Evolutionary conservation across 2,888 invertebrate genomes (phyloP).

Genomic region (Idaea biselata): DNA sequence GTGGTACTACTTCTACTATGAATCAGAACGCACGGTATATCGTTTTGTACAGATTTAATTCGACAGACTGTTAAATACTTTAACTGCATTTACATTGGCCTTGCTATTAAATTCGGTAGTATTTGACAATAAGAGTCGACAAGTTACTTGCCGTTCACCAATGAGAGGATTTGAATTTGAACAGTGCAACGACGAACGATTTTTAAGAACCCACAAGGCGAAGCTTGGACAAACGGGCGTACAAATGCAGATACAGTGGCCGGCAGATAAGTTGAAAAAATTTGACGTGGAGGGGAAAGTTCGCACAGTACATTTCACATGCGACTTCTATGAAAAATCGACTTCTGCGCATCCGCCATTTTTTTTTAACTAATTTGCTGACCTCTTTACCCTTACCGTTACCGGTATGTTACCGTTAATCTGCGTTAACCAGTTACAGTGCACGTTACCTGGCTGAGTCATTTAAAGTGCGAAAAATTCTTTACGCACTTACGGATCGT

Average conservation of each 20-base stretch:
- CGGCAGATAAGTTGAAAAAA: too few relatives aligned
- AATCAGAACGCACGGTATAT: conserved; percentile 68
- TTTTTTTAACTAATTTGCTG: too few relatives aligned
- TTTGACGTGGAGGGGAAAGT: too few relatives aligned
- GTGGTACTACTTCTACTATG: conserved; percentile 24
- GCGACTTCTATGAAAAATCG: too few relatives aligned
- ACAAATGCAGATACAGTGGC: background rate
- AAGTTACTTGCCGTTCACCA: conserved; percentile 24
- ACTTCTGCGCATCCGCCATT: too few relatives aligned
- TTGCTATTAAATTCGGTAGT: conserved; percentile 71
- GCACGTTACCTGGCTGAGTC: too few relatives aligned
- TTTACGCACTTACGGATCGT: too few relatives aligned
- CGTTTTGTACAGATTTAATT: conserved; percentile 80
- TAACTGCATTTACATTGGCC: conserved; percentile 75
- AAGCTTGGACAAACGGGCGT: conserved; percentile 5
- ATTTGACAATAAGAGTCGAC: conserved; percentile 44
- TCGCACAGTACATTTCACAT: too few relatives aligned
- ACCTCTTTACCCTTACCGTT: too few relatives aligned
- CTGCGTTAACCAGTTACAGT: too few relatives aligned
- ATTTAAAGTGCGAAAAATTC: too few relatives aligned
- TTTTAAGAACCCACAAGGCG: conserved; percentile 10
- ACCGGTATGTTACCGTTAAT: too few relatives aligned
- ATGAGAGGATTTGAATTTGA: conserved; percentile 20
- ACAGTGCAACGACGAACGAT: conserved; percentile 17
- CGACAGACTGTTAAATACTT: conserved; percentile 77